These are phyloP conservation scores for Coturnix japonica DNA, from an alignment of 2,113 vertebrate genomes.

Conservation along the genomic window DNA sequence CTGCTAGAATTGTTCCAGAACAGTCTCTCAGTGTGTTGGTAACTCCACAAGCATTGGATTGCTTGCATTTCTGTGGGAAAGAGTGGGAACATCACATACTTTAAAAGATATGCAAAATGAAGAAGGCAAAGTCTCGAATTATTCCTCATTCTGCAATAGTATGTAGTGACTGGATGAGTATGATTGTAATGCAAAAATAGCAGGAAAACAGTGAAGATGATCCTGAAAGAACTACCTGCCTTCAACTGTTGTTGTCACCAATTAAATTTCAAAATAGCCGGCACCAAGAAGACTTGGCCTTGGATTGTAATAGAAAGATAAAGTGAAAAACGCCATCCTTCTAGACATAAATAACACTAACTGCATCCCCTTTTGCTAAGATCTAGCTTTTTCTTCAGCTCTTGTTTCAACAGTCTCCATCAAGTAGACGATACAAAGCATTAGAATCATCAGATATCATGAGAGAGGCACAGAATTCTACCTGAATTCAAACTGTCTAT, in stretches of 20 bases:
- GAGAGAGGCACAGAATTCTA: neutral
- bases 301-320: neutral
- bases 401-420: neutral
- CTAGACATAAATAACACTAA: neutral
- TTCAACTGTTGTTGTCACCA: neutral
- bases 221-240: neutral
- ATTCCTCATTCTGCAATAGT: neutral
- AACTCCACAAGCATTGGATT: neutral
- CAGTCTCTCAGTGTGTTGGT: neutral
- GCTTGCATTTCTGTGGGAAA: conserved; percentile 1
- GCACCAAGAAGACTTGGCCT: neutral
- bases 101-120: neutral
- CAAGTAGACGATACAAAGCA: neutral
- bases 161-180: neutral
- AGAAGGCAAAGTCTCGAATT: neutral
- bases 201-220: neutral
- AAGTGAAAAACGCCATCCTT: neutral
- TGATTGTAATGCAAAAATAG: neutral
- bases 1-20: neutral
- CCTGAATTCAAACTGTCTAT: neutral
- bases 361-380: neutral
- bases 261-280: neutral
- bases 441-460: neutral
- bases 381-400: conserved; percentile 4
- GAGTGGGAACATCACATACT: neutral